A percentile compares a stretch with the other conserved stretches of the same genome.
Evolutionary conservation across 2,113 vertebrate genomes (phyloP).

Genomic region (Petrocephalus microphthalmus): DNA sequence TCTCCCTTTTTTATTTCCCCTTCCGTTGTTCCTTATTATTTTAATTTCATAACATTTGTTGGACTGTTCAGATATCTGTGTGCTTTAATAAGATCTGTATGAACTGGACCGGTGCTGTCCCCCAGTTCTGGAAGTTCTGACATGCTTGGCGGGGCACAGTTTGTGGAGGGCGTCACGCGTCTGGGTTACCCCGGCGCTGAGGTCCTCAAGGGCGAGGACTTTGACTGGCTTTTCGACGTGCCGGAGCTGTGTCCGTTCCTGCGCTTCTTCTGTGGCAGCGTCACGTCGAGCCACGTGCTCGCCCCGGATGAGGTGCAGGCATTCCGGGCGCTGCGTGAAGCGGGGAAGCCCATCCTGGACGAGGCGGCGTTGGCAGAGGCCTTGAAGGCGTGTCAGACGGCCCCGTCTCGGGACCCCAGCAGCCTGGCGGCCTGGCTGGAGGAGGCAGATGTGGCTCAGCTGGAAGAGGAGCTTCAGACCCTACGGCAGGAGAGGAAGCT

Average conservation of each 20-base stretch:
- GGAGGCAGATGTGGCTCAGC: constrained; percentile 56
- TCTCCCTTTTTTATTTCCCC: neutral
- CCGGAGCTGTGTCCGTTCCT: constrained; percentile 68
- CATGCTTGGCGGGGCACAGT: constrained; percentile 75
- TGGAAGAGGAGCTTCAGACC: constrained; percentile 68
- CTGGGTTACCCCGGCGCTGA: constrained; percentile 70
- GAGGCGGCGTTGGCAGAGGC: constrained; percentile 66
- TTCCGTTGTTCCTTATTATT: neutral
- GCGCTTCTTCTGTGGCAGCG: constrained; percentile 74
- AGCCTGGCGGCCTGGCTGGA: constrained; percentile 42
- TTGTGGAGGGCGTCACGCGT: constrained; percentile 75
- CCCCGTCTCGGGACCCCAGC: constrained; percentile 28
- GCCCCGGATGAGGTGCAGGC: constrained; percentile 63
- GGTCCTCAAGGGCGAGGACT: constrained; percentile 74
- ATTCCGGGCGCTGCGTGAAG: constrained; percentile 58
- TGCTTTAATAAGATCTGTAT: neutral
- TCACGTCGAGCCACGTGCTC: constrained; percentile 65
- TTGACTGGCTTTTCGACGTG: constrained; percentile 89
- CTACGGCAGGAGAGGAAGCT: constrained; percentile 67
- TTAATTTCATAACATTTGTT: neutral
- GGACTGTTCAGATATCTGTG: neutral
- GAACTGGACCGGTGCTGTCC: neutral
- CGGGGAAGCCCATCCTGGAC: constrained; percentile 71
- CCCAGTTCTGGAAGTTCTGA: neutral
- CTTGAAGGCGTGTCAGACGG: constrained; percentile 64